These are phyloP conservation scores for Machaerirhynchus nigripectus DNA, from an alignment of 2,113 vertebrate species.

Conservation along the genomic window DNA sequence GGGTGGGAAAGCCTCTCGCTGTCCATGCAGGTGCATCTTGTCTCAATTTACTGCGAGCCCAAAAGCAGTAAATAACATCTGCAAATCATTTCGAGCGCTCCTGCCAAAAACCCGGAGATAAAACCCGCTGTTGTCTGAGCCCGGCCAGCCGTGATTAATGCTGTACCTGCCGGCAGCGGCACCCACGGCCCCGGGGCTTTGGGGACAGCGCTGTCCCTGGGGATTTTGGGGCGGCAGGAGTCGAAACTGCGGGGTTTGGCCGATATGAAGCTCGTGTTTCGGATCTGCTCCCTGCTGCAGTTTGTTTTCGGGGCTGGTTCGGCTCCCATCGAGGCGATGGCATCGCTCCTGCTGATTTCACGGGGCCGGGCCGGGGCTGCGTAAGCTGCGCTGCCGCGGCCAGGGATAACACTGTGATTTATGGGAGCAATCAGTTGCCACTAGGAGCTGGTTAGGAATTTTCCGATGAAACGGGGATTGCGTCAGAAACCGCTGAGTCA, in stretches of 20 bases:
- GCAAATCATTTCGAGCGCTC: constrained; percentile 31
- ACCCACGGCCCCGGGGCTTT: fast-evolving
- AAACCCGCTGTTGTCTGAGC: neutral
- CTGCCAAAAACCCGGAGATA: constrained; percentile 35
- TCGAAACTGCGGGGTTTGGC: neutral
- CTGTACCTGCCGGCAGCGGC: constrained; percentile 7
- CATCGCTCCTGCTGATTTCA: constrained; percentile 48
- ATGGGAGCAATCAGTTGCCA: constrained; percentile 51
- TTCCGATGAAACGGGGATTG: constrained; percentile 62
- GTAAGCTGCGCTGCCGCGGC: neutral
- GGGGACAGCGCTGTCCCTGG: neutral
- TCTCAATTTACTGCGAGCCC: constrained; percentile 37
- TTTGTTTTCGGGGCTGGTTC: neutral
- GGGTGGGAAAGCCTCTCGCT: neutral
- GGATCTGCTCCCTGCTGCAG: neutral
- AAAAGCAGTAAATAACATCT: constrained; percentile 67
- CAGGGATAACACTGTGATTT: constrained; percentile 62
- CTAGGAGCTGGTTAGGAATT: constrained; percentile 62
- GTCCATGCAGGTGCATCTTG: constrained; percentile 57
- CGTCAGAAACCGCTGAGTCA: constrained; percentile 69
- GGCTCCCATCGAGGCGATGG: neutral
- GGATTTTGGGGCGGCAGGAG: neutral
- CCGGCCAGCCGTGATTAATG: neutral
- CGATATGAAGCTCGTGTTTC: neutral
- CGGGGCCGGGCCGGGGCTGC: neutral